Base-by-base conservation (phyloP, 92 coral and sea anemone species). In the Micromussa lordhowensis region DNA sequence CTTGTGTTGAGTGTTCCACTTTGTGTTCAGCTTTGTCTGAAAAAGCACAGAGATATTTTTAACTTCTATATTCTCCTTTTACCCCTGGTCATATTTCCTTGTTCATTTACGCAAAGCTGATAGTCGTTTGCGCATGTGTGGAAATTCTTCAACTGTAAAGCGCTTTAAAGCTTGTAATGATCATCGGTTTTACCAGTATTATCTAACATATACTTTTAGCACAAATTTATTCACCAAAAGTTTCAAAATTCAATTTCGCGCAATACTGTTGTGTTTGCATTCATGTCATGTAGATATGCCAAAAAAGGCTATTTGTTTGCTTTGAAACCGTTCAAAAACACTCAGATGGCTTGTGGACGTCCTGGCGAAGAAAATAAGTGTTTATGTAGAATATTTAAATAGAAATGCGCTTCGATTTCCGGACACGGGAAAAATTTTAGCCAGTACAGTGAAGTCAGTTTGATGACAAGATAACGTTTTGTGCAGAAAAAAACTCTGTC, bases 91-190 rank as follows among this genome's bases (percentile, higher is more conserved):
- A 54, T 35, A 6, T 84, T 55, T 13, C n/a, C 54, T 84, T 84
- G 88, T 61, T 75, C 73, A 84, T 74, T 84, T 84, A 30, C 57
- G 35, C 9, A 49, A 83, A 83, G 79, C 38, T 84, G 88, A 59
- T 49, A 24, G 1, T 57, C 11, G 68, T 18, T 75, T 24, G 57
- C 73, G 88, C 88, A 9, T 73, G 88, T 81, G 88, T 17, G 66
- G 28, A 12, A 84, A 54, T 35, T n/a, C 80, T 29, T 58, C 28
- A 18, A 35, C 51, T 13, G 28, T 11, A 22, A 21, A 13, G 26
- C 32, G 21, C 51, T 13, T 15, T 11, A 22, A 21, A 13, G 26
- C 32, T 66, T 28, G 14, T 13, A 66, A 66, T 26, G 1, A 63
- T 22, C 51, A 44, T 44, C 10, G 13, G 28, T 11, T 79, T 57